phyloP scores from a whole-genome alignment of 1,140 invertebrate species.

The Kradibia gibbosae region DNA sequence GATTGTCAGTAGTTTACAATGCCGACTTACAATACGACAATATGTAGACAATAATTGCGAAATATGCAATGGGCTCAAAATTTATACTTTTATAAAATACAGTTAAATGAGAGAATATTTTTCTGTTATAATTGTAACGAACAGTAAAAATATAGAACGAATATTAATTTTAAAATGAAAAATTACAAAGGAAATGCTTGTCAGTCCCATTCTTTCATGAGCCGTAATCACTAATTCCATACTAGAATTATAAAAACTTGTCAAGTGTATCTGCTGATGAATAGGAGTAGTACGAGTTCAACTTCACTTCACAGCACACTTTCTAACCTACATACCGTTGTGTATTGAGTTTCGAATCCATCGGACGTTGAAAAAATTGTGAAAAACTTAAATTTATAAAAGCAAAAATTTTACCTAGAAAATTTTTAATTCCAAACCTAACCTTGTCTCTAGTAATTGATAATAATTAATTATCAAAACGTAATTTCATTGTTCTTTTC shows the following conservation, averaged over 20 bases:
- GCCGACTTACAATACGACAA: not conserved
- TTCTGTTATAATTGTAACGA: not conserved
- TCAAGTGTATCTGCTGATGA: constrained; percentile 38
- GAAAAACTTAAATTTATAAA: not conserved
- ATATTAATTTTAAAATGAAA: constrained; percentile 36
- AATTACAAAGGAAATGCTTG: constrained; percentile 43
- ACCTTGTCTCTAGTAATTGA: too few relatives aligned
- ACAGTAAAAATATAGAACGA: constrained; percentile 8
- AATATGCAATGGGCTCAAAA: not conserved
- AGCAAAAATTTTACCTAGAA: too few relatives aligned
- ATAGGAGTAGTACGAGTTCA: constrained; percentile 21
- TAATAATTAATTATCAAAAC: too few relatives aligned
- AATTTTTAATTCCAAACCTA: too few relatives aligned
- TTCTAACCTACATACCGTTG: not conserved
- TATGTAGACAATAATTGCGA: not conserved
- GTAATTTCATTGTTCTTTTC: too few relatives aligned
- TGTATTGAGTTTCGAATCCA: not conserved
- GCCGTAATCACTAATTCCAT: constrained; percentile 37
- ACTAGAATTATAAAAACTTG: constrained; percentile 45
- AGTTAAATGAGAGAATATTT: constrained; percentile 1
- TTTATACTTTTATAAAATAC: not conserved
- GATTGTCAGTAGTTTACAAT: not conserved
- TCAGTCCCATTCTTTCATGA: constrained; percentile 32
- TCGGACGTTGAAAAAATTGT: not conserved
- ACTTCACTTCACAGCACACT: not conserved